These are phyloP conservation scores for Danaus melanippus DNA, from an alignment of 1,140 invertebrate species.

Conservation along the genomic window DNA sequence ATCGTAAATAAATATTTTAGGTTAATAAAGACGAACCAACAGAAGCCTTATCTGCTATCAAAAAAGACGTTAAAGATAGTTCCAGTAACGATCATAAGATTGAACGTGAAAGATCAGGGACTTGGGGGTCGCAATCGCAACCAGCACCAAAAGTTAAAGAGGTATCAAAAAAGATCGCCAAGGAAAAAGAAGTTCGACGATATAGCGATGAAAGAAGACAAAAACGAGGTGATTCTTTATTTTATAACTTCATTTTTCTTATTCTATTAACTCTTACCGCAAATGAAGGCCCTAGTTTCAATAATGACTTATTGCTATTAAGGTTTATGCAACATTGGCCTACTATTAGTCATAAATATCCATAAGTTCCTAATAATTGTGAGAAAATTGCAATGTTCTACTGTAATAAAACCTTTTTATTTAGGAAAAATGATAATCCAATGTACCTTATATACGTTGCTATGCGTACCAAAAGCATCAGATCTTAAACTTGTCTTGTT, in stretches of 20 bases:
- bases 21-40: conserved; percentile 13
- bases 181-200: conserved; percentile 45
- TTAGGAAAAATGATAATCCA: too few species aligned
- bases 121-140: conserved; percentile 77
- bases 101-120: conserved; percentile 67
- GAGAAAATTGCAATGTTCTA: too few species aligned
- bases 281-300: too few species aligned
- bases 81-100: conserved; percentile 13
- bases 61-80: conserved; percentile 13
- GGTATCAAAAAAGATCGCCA: conserved; percentile 31
- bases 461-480: too few species aligned
- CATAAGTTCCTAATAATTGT: too few species aligned
- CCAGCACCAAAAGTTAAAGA: conserved; percentile 53
- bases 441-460: too few species aligned
- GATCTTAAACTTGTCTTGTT: too few species aligned
- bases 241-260: not conserved
- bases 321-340: too few species aligned
- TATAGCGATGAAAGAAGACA: conserved; percentile 57
- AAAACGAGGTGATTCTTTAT: conserved; percentile 44
- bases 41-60: conserved; percentile 5
- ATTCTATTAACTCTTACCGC: too few species aligned
- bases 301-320: too few species aligned
- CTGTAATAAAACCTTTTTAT: too few species aligned
- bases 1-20: conserved; percentile 15
- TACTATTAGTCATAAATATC: too few species aligned